Evolutionary conservation across 2,797 vertebrate species (phyloP).

Genomic region (Tenualosa ilisha): DNA sequence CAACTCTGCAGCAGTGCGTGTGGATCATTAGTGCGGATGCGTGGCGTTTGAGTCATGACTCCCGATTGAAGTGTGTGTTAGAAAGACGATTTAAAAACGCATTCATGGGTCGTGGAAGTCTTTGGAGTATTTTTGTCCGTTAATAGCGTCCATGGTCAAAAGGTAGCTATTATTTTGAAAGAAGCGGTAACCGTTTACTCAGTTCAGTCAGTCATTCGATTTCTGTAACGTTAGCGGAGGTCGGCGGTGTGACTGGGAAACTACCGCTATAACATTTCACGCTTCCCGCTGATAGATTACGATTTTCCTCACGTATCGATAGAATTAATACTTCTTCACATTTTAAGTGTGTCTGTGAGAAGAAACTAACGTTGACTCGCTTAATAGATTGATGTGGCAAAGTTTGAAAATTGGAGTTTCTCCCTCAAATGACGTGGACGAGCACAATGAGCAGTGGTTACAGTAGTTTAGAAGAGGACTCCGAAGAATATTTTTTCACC

Average conservation of each 20-base stretch:
- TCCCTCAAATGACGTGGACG: conserved; percentile 82
- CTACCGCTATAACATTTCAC: background rate
- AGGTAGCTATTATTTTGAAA: background rate
- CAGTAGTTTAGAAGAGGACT: conserved; percentile 96
- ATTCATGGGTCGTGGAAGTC: background rate
- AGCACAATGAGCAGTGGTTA: conserved; percentile 99
- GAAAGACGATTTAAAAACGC: background rate
- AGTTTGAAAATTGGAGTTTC: conserved; percentile 55
- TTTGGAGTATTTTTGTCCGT: background rate
- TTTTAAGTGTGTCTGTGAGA: background rate
- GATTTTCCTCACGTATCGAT: background rate
- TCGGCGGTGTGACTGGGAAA: background rate
- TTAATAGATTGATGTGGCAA: conserved; percentile 52
- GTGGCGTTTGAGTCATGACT: background rate
- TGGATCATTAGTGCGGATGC: background rate
- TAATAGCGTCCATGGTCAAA: background rate
- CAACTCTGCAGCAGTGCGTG: background rate
- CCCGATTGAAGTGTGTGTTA: background rate
- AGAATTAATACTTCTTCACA: background rate
- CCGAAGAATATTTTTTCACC: conserved; percentile 96
- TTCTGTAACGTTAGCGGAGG: background rate
- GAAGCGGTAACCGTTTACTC: background rate
- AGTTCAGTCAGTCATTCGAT: background rate
- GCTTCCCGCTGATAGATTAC: background rate
- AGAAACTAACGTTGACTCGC: background rate